Percentiles rank a stretch among this genome's conserved stretches.
Evolutionary conservation across 2,888 invertebrate genomes (phyloP).

Genomic region (Ochropleura leucogaster): DNA sequence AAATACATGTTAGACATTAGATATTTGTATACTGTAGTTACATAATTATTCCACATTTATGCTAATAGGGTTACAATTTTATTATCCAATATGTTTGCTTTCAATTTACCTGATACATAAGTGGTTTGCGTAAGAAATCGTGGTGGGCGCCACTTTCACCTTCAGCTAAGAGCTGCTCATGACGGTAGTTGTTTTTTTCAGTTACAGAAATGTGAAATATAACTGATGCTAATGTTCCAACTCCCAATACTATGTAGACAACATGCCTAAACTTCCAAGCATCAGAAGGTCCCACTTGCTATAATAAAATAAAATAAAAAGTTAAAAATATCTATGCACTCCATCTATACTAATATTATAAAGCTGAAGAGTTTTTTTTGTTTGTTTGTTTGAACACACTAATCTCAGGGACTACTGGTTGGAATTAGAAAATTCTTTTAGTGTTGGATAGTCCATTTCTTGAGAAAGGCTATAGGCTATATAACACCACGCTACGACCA

Average conservation of each 20-base stretch:
- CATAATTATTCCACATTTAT: neutral
- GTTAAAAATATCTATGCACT: neutral
- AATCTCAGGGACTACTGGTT: too few species aligned
- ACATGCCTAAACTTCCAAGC: slow-evolving; percentile 92
- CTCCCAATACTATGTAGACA: slow-evolving; percentile 92
- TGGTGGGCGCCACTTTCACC: slow-evolving; percentile 76
- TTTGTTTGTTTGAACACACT: too few species aligned
- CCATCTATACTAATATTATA: too few species aligned
- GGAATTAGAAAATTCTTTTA: too few species aligned
- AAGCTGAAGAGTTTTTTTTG: too few species aligned
- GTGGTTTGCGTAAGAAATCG: slow-evolving; percentile 79
- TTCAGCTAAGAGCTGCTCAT: slow-evolving; percentile 71
- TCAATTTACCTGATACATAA: slow-evolving; percentile 83
- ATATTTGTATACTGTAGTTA: neutral
- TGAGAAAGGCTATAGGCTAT: too few species aligned
- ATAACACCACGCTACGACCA: too few species aligned
- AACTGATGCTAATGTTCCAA: slow-evolving; percentile 92
- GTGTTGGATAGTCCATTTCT: too few species aligned
- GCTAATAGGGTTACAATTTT: neutral
- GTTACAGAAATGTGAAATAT: slow-evolving; percentile 94
- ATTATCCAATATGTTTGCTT: neutral
- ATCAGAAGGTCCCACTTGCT: slow-evolving; percentile 92
- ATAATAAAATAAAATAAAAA: slow-evolving; percentile 58
- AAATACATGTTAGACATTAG: neutral
- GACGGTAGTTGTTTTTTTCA: slow-evolving; percentile 86